Evolutionary conservation across 1,140 invertebrate genomes (phyloP).

Genomic region (Holotrichia oblita): DNA sequence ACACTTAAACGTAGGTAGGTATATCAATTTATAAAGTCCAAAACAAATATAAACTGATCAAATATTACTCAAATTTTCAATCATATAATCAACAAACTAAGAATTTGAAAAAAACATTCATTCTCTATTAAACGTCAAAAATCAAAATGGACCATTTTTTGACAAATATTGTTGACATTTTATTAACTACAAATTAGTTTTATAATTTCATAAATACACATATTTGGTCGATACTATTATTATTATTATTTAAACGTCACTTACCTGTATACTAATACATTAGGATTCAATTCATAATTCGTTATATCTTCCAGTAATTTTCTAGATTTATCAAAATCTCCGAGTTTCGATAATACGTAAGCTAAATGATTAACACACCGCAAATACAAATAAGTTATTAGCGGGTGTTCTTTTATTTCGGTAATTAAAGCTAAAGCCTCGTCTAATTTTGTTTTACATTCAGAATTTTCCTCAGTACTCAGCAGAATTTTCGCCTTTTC

Average conservation of each 20-base stretch:
- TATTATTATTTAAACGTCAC: neutral
- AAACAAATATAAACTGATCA: no score
- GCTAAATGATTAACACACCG: conserved; percentile 89
- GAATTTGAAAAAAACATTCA: conserved; percentile 12
- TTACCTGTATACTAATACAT: conserved; percentile 45
- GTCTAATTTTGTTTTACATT: conserved; percentile 48
- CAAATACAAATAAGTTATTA: conserved; percentile 73
- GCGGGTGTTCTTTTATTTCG: conserved; percentile 48
- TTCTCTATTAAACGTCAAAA: neutral
- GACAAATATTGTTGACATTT: no score
- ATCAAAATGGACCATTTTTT: neutral
- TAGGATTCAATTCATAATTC: conserved; percentile 37
- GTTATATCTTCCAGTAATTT: conserved; percentile 49
- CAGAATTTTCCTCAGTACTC: conserved; percentile 41
- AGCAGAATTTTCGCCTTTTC: conserved; percentile 56
- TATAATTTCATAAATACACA: neutral
- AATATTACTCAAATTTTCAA: no score
- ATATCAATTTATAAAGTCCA: no score
- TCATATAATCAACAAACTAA: no score
- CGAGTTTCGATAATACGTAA: conserved; percentile 52
- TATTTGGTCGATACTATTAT: neutral
- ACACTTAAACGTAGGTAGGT: no score
- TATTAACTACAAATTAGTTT: no score
- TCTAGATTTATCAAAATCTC: conserved; percentile 51
- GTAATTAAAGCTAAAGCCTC: conserved; percentile 50